Base-by-base conservation (phyloP, 1,140 invertebrate species). In the Euwallacea similis region DNA sequence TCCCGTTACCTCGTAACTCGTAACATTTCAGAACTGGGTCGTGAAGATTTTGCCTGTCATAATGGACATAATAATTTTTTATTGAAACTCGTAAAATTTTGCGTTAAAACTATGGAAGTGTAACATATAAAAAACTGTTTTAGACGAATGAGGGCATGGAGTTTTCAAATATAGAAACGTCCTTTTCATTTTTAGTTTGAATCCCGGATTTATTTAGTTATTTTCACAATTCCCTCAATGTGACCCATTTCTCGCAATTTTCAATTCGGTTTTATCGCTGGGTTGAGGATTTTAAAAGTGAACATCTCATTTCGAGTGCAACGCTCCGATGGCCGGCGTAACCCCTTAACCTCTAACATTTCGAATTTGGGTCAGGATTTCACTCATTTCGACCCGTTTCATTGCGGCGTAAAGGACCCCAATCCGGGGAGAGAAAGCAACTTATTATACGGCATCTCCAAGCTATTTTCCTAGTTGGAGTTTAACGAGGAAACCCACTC, bases 301-400 rank as follows among this genome's bases (percentile, higher is more conserved):
- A 43, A 61, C 8, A 46, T 46, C 60, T 43, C 15, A 33, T 13
- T 47, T 15, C 0, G 66, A 44, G 58, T 47, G 66, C 66, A 68
- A 68, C 58, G 66, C 33, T 68, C 58, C 60, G n/a, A 9, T 42
- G 66, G 66, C 43, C 46, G 21, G 33, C 64, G 68, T 73, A 75
- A 75, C 71, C 74, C 69, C 74, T 63, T 75, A 71, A 75, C 72
- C 74, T 73, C 61, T 75, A 75, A 75, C 74, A 73, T 75, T 75
- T 75, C 44, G 71, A 75, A 73, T 69, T 46, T 62, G 67, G 72
- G 72, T 73, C 71, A 72, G 61, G 50, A 66, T 47, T 59, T 59
- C 33, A 13, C 42, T 41, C 33, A 59, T 59, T 59, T 59, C 11
- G 9, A 50, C 9, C 46, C 46, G 9, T 50, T 50, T 50, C 46